Percentiles rank a stretch among this genome's conserved stretches.
phyloP scores from a whole-genome alignment of 2,888 invertebrate species.

The Noctua pronuba region DNA sequence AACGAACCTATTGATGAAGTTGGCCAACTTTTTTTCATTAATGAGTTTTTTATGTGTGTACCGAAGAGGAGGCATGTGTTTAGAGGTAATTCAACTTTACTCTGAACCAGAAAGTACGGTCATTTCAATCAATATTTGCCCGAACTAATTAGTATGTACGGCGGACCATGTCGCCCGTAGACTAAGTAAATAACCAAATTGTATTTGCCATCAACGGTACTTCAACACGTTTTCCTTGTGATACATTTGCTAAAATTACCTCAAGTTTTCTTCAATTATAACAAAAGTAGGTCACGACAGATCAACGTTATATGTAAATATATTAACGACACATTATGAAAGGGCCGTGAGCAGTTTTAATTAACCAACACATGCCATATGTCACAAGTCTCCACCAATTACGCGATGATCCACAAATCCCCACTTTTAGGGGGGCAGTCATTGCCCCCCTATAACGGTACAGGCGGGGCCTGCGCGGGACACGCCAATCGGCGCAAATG shows the following conservation, averaged over 20 bases:
- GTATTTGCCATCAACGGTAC: slow-evolving; percentile 54
- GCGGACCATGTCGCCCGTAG: slow-evolving; percentile 27
- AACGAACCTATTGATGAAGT: background rate
- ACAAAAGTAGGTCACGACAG: slow-evolving; percentile 62
- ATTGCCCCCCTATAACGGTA: slow-evolving; percentile 89
- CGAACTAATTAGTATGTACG: slow-evolving; percentile 61
- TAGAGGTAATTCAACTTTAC: slow-evolving; percentile 45
- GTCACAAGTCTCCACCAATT: slow-evolving; percentile 82
- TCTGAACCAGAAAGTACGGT: slow-evolving; percentile 31
- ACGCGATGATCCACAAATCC: slow-evolving; percentile 84
- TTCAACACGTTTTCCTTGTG: slow-evolving; percentile 51
- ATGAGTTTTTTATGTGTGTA: background rate
- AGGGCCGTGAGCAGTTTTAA: slow-evolving; percentile 79
- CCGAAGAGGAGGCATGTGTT: slow-evolving; percentile 12
- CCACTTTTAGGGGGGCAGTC: slow-evolving; percentile 87
- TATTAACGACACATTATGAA: slow-evolving; percentile 73
- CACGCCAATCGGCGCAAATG: slow-evolving; percentile 88
- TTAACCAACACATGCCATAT: slow-evolving; percentile 84
- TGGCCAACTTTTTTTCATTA: background rate
- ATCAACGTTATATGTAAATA: slow-evolving; percentile 69
- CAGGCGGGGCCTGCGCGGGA: slow-evolving; percentile 86
- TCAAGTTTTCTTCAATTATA: slow-evolving; percentile 61
- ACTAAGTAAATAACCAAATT: slow-evolving; percentile 59
- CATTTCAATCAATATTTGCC: slow-evolving; percentile 54
- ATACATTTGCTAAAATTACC: slow-evolving; percentile 57